A percentile compares a stretch with the other conserved stretches of the same genome.
Evolutionary conservation across 2,113 vertebrate genomes (phyloP).

Genomic region (Nannospalax galili): DNA sequence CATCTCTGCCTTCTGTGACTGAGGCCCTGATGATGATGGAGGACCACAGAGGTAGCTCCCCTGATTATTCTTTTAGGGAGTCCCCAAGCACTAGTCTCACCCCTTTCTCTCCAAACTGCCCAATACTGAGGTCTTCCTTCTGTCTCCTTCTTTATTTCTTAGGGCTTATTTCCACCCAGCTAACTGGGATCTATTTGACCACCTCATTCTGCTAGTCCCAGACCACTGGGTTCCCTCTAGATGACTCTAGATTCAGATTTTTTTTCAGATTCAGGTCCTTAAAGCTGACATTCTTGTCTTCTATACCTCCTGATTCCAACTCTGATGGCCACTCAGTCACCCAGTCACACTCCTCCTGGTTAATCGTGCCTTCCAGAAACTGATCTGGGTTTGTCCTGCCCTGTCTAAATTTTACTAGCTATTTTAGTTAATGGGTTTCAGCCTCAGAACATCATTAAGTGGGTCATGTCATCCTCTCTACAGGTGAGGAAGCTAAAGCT

Average conservation of each 20-base stretch:
- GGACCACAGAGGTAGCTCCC: background rate
- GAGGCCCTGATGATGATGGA: background rate
- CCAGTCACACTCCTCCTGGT: background rate
- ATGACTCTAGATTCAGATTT: background rate
- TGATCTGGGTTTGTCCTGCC: background rate
- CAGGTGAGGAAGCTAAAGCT: constrained; percentile 14
- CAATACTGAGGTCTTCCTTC: background rate
- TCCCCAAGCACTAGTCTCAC: background rate
- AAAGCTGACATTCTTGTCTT: background rate
- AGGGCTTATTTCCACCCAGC: background rate
- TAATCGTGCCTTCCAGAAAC: background rate
- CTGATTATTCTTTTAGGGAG: background rate
- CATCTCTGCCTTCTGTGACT: background rate
- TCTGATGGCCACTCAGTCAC: background rate
- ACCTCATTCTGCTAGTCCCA: background rate
- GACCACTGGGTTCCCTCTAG: background rate
- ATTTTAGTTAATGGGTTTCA: background rate
- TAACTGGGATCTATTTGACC: background rate
- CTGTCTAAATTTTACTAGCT: background rate
- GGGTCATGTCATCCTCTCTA: background rate
- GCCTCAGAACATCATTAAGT: background rate
- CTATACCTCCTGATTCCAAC: background rate
- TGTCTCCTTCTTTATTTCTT: constrained; percentile 2
- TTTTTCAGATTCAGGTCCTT: background rate
- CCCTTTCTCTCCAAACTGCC: background rate